A percentile compares a stretch with the other conserved stretches of the same genome.
phyloP scores from a whole-genome alignment of 2,888 invertebrate genomes.

The Cylindroiulus punctatus region DNA sequence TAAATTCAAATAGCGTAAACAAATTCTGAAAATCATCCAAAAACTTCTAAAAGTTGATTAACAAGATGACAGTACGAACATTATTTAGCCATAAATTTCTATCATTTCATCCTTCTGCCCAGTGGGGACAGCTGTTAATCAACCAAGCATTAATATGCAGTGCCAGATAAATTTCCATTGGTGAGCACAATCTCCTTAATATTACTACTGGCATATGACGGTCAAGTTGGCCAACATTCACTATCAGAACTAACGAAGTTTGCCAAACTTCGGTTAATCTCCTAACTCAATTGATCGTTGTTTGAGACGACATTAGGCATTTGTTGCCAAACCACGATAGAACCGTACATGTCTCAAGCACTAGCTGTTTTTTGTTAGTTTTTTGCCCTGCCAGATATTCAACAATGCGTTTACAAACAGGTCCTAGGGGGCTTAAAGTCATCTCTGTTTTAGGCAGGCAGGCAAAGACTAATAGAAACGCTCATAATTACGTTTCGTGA shows the following conservation, averaged over 20 bases:
- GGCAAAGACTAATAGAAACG: neutral
- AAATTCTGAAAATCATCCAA: too few relatives aligned
- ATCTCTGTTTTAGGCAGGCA: neutral
- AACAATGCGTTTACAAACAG: constrained; percentile 18
- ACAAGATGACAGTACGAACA: too few relatives aligned
- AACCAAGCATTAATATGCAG: too few relatives aligned
- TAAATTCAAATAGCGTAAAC: too few relatives aligned
- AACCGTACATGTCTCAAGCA: neutral
- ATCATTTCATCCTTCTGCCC: too few relatives aligned
- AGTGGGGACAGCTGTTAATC: too few relatives aligned
- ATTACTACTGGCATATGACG: too few relatives aligned
- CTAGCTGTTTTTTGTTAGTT: neutral
- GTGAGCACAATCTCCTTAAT: too few relatives aligned
- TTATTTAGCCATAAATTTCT: too few relatives aligned
- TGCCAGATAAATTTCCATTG: too few relatives aligned
- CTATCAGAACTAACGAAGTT: constrained; percentile 6
- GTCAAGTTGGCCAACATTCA: neutral
- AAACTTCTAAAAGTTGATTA: too few relatives aligned
- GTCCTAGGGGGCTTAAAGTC: neutral
- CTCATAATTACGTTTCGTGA: constrained; percentile 1
- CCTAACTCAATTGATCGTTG: neutral
- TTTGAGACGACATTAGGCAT: neutral
- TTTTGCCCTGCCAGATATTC: neutral
- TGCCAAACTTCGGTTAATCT: neutral
- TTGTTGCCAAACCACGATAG: neutral